Evolutionary conservation across 2,888 invertebrate species (phyloP), one percentile per base, ranked within the genome.

Genomic region (Linnaemya tessellans): DNA sequence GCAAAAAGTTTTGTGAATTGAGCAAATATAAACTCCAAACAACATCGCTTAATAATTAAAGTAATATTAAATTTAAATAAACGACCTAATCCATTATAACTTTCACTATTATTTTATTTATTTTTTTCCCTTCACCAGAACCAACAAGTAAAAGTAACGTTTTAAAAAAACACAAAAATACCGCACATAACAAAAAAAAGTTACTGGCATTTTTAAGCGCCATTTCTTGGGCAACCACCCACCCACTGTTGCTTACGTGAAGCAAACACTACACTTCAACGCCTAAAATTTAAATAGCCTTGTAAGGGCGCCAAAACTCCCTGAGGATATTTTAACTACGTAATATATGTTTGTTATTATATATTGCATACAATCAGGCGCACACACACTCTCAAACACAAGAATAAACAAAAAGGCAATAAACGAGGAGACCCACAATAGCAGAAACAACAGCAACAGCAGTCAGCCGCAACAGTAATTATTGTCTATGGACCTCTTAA

Each of bases 321-420:
- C 82, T 65, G 67, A 82, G 85, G 82, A 80, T 71, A 75, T 80
- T 74, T 80, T 70, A 78, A 62, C 74, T 79, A 79, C 77, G 84
- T 80, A 85, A 71, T 74, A 73, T 79, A 54, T 46, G 30, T 74
- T 81, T 68, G 20, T 64, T 46, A 60, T 30, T 41, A 46, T 51
- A 20, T 38, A 62, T 30, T 13, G 46, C 67, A 46, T n/a, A 38
- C 18, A 54, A 11, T 10, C 46, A 65, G 1, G 22, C 8, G 10
- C 64, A 46, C 25, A 70, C 41, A 43, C 67, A 18, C n/a, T 43
- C 43, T 13, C 51, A 56, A 18, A 30, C 11, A 62, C 10, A 67
- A 9, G 25, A 2, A 15, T 13, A 18, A 11, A 30, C 18, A 41
- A 71, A 15, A 58, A 51, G 18, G 38, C 46, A 43, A 43, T 35